Evolutionary conservation across 2,888 invertebrate genomes (phyloP).

Genomic region (Morpho deidamia): DNA sequence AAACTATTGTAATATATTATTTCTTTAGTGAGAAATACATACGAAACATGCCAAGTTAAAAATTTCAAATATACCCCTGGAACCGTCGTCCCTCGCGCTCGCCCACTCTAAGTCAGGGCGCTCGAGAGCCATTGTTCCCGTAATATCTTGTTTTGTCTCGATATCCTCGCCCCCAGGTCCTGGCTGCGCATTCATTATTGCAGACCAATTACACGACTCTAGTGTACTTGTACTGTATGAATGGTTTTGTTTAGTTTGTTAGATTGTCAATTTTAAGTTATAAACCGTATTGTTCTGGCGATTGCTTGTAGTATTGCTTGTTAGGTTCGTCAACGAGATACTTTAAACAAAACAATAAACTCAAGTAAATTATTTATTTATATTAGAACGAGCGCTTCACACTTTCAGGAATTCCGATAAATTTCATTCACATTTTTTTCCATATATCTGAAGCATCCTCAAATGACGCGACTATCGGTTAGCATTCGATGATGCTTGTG

Average conservation of each 20-base stretch:
- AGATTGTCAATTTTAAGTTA: not conserved
- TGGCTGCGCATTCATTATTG: constrained; percentile 19
- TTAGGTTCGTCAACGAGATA: not conserved
- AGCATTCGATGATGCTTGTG: constrained; percentile 14
- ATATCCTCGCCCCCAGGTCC: constrained; percentile 14
- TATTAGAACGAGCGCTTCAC: no score
- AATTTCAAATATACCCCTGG: not conserved
- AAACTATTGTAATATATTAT: no score
- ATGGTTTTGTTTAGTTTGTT: constrained; percentile 20
- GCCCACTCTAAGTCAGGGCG: constrained; percentile 8
- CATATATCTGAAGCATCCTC: not conserved
- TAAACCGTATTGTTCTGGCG: not conserved
- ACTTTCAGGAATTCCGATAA: no score
- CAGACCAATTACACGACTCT: constrained; percentile 22
- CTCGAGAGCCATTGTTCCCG: constrained; percentile 21
- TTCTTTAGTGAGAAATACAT: not conserved
- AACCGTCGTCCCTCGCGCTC: not conserved
- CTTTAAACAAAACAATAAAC: no score
- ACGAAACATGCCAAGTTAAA: not conserved
- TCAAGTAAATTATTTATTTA: no score
- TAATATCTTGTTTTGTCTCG: constrained; percentile 25
- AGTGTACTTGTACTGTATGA: constrained; percentile 11
- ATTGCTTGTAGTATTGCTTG: not conserved
- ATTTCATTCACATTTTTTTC: no score
- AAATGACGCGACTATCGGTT: constrained; percentile 13